A percentile compares a stretch with the other conserved stretches of the same genome.
phyloP scores from a whole-genome alignment of 2,113 vertebrate species.

The Malurus melanocephalus region DNA sequence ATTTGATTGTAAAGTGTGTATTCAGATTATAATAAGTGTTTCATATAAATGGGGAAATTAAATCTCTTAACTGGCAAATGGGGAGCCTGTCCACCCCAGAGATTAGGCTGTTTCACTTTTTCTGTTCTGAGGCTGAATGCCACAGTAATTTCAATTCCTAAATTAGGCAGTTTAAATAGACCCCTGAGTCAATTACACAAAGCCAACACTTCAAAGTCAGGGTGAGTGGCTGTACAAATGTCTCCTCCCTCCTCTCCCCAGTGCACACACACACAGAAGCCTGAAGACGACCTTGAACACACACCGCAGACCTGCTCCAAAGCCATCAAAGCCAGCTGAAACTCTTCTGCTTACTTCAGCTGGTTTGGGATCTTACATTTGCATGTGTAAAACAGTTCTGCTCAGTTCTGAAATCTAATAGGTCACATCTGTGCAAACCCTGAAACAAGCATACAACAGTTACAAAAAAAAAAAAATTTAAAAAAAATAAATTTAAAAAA shows the following conservation, averaged over 20 bases:
- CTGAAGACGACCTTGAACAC: not conserved
- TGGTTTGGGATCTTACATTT: not conserved
- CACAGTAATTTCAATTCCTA: not conserved
- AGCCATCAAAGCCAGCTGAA: not conserved
- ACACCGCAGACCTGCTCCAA: not conserved
- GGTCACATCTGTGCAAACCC: not conserved
- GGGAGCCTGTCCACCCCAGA: not conserved
- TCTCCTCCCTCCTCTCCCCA: not conserved
- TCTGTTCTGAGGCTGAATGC: not conserved
- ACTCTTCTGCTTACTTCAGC: constrained; percentile 10
- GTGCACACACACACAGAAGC: not conserved
- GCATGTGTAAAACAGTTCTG: not conserved
- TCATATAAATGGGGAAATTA: not conserved
- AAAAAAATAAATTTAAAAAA: not conserved
- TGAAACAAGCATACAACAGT: not conserved
- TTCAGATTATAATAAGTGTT: not conserved
- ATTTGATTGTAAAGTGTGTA: not conserved
- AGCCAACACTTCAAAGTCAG: not conserved
- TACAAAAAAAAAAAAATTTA: no score
- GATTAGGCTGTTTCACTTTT: not conserved
- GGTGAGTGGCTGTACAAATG: not conserved
- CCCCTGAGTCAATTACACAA: not conserved
- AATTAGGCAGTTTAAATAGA: not conserved
- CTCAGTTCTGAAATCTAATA: not conserved
- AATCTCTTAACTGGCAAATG: not conserved